phyloP scores from a whole-genome alignment of 92 coral and sea anemone species.

The Palythoa heliodiscus region DNA sequence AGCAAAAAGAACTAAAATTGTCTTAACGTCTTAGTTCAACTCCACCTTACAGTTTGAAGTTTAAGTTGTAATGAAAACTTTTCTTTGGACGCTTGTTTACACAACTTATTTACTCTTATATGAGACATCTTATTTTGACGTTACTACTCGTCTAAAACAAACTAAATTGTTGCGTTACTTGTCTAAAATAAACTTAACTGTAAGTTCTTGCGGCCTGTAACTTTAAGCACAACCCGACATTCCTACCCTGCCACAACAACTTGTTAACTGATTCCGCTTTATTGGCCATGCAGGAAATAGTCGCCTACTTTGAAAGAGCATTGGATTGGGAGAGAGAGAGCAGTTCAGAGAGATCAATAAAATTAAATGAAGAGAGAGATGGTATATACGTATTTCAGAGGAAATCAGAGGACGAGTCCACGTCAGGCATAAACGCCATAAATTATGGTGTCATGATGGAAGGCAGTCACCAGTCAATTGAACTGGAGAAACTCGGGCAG shows the following conservation, averaged over 20 bases:
- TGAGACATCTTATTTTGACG: neutral
- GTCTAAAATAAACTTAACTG: neutral
- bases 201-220: neutral
- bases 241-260: neutral
- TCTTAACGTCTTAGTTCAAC: no score
- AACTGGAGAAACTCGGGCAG: neutral
- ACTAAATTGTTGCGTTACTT: neutral
- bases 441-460: constrained; percentile 6
- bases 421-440: neutral
- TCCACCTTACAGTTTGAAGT: no score
- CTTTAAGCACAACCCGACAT: neutral
- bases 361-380: constrained; percentile 40
- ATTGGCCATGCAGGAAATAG: constrained; percentile 29
- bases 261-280: neutral
- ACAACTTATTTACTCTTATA: no score
- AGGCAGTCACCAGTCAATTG: neutral
- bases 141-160: neutral
- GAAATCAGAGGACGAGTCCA: neutral
- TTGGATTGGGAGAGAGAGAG: constrained; percentile 32
- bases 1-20: no score
- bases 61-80: no score
- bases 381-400: constrained; percentile 30
- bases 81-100: neutral
- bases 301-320: constrained; percentile 47
- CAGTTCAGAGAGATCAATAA: constrained; percentile 2